Evolutionary conservation across 2,888 invertebrate species (phyloP).

Genomic region (Ypsolopha sequella): DNA sequence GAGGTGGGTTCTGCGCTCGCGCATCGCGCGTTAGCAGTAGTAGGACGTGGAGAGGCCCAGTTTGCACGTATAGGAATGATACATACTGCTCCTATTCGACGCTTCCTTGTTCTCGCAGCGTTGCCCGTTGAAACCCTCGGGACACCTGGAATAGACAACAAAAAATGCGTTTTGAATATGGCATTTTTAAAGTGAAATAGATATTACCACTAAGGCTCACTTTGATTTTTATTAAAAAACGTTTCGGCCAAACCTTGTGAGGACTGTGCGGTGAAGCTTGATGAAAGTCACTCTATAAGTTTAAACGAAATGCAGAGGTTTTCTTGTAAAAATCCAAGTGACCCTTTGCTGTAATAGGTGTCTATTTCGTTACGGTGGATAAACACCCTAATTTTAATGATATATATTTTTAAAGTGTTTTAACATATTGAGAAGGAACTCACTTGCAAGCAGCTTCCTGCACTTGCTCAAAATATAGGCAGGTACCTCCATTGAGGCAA

Average conservation of each 20-base stretch:
- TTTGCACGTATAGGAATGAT: constrained; percentile 83
- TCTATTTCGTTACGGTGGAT: too few relatives aligned
- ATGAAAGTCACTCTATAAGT: too few relatives aligned
- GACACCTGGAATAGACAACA: constrained; percentile 74
- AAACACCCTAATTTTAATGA: too few relatives aligned
- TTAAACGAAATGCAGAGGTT: too few relatives aligned
- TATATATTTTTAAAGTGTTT: neutral
- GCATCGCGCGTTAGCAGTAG: constrained; percentile 75
- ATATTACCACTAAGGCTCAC: neutral
- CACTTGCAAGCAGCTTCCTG: constrained; percentile 89
- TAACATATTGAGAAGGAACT: constrained; percentile 49
- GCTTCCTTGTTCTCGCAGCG: constrained; percentile 86
- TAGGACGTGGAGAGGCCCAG: constrained; percentile 82
- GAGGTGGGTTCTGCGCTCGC: constrained; percentile 43
- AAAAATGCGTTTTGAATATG: neutral
- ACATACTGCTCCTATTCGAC: constrained; percentile 82
- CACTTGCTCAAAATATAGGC: constrained; percentile 83
- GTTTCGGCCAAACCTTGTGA: too few relatives aligned
- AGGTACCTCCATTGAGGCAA: constrained; percentile 91
- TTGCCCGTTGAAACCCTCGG: constrained; percentile 83
- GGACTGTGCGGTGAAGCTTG: too few relatives aligned
- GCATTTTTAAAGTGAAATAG: neutral
- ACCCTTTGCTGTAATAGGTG: too few relatives aligned
- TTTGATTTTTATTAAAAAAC: neutral
- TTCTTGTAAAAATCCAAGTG: too few relatives aligned